Evolutionary conservation across 2,113 vertebrate species (phyloP).

Genomic region (Amphiprion ocellaris): DNA sequence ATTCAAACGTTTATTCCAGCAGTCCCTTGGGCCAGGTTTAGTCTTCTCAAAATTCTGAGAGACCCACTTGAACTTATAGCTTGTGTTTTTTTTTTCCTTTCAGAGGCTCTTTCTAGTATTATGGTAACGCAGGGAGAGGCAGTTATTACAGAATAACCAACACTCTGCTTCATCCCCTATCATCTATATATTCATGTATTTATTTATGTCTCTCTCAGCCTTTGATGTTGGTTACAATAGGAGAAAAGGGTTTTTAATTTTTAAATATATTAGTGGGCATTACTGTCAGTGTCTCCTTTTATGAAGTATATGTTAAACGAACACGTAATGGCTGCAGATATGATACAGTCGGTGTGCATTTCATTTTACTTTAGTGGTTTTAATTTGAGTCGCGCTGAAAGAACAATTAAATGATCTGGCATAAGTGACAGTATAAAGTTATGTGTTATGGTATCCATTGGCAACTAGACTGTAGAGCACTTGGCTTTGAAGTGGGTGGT

Average conservation of each 20-base stretch:
- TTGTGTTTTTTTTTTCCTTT: slow-evolving; percentile 5
- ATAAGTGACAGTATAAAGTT: slow-evolving; percentile 39
- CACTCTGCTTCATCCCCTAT: background rate
- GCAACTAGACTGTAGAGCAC: slow-evolving; percentile 41
- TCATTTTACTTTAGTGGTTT: slow-evolving; percentile 18
- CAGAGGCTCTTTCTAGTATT: slow-evolving; percentile 27
- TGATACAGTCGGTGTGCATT: background rate
- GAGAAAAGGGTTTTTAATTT: background rate
- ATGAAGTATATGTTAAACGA: background rate
- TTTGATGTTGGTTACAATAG: slow-evolving; percentile 9
- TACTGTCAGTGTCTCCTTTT: background rate
- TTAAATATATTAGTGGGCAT: slow-evolving; percentile 1
- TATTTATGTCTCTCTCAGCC: background rate
- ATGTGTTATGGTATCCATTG: slow-evolving; percentile 52
- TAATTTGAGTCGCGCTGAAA: slow-evolving; percentile 16
- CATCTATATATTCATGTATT: background rate
- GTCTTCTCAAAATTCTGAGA: slow-evolving; percentile 47
- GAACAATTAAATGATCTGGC: slow-evolving; percentile 41
- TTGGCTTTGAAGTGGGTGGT: slow-evolving; percentile 60
- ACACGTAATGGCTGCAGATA: slow-evolving; percentile 9
- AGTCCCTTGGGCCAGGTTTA: slow-evolving; percentile 69
- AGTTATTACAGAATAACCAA: background rate
- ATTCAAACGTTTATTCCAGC: slow-evolving; percentile 61
- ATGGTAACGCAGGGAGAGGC: background rate
- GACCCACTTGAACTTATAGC: slow-evolving; percentile 49